Evolutionary conservation across 1,140 invertebrate genomes (phyloP), one percentile per base, ranked within the genome.

Genomic region (Zaprionus tsacasi): DNA sequence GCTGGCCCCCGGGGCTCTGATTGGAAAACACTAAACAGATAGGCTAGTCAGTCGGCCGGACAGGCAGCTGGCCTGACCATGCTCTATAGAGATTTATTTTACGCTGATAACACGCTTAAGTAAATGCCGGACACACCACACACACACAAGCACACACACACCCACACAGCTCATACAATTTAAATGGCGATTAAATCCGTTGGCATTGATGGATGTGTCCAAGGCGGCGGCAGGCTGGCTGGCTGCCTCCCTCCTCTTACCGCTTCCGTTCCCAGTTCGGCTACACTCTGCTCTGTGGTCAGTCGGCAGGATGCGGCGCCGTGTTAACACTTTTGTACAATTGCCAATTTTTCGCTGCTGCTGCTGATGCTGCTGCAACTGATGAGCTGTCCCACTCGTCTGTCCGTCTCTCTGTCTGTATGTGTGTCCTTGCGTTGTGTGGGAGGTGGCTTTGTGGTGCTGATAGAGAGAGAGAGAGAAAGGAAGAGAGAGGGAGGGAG

Each of bases 171-270:
- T 64, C 81, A 76, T 78, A 79, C 88, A 91, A 85, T 91, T 91
- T 91, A 91, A 91, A 91, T 91, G 88, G 82, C 88, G 88, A 91
- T 91, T 91, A 91, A 91, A 91, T 88, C 83, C 72, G 78, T 73
- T 91, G 88, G 83, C 88, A 91, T 88, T 91, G 88, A 91, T 91
- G 88, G 88, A 91, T 91, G 88, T 82, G 88, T 83, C 78, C 81
- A 81, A 88, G 85, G 87, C 71, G 78, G 66, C 60, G 67, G 25
- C 38, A 21, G 38, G 73, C 36, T 5, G 27, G 27, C 56, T 57
- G 45, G 45, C 45, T 50, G 45, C 45, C 21, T 17, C 12, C 60
- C 17, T 35, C 21, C 55, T 25, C 40, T 33, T 30, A 6, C 27
- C 27, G 43, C 33, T 57, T 43, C 48, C 59, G 17, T 55, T 15